Evolutionary conservation across 2,888 invertebrate species (phyloP).

Genomic region (Thymelicus sylvestris): DNA sequence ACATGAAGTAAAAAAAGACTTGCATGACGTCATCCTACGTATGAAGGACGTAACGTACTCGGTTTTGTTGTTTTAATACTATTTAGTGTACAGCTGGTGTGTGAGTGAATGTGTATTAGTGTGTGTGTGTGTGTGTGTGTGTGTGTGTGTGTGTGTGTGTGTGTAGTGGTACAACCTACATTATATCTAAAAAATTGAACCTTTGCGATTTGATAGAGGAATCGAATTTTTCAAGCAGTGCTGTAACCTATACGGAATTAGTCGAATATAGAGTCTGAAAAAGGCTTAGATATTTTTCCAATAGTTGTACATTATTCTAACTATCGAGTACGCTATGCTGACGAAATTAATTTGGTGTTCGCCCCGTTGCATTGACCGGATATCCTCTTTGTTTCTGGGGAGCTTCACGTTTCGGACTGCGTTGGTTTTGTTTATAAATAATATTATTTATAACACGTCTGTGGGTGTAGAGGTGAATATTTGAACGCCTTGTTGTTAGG

Average conservation of each 20-base stretch:
- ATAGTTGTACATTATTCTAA: neutral
- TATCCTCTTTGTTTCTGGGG: slow-evolving; percentile 69
- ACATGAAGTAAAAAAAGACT: no score
- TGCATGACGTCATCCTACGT: no score
- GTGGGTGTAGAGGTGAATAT: slow-evolving; percentile 55
- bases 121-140: no score
- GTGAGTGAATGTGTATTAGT: no score
- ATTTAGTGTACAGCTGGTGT: no score
- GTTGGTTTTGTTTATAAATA: slow-evolving; percentile 63
- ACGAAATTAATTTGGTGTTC: slow-evolving; percentile 34
- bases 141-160: no score
- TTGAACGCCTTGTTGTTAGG: slow-evolving; percentile 8
- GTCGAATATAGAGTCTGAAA: neutral
- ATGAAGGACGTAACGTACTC: no score
- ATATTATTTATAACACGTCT: slow-evolving; percentile 61
- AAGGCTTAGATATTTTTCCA: neutral
- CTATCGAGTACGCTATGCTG: neutral
- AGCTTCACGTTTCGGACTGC: slow-evolving; percentile 69
- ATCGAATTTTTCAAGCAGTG: neutral
- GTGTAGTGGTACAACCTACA: no score
- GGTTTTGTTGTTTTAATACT: no score
- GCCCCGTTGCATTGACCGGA: slow-evolving; percentile 58
- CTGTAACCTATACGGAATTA: neutral
- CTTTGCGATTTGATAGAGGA: neutral
- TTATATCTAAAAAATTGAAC: no score